A percentile compares a stretch with the other conserved stretches of the same genome.
phyloP scores from a whole-genome alignment of 2,113 vertebrate species.

The Lycaon pictus region DNA sequence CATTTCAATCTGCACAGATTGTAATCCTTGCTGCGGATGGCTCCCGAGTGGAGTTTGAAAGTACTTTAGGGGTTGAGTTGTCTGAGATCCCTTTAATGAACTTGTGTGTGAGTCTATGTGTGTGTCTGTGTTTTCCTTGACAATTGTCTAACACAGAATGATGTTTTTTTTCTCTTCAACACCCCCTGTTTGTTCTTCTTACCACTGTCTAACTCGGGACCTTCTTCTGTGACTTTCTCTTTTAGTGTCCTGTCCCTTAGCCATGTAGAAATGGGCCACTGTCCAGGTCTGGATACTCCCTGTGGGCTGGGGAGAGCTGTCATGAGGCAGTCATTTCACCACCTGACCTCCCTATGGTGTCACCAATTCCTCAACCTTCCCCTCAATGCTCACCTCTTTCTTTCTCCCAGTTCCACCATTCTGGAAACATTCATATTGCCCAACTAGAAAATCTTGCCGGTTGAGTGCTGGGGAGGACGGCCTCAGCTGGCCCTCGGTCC shows the following conservation, averaged over 20 bases:
- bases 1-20: constrained; percentile 50
- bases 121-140: background rate
- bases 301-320: background rate
- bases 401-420: background rate
- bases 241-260: background rate
- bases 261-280: background rate
- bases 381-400: background rate
- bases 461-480: background rate
- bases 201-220: background rate
- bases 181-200: background rate
- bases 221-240: background rate
- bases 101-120: too few relatives aligned
- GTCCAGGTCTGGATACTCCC: background rate
- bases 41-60: constrained; percentile 55
- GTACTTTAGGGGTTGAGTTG: background rate
- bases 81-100: constrained; percentile 29
- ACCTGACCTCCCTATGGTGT: background rate
- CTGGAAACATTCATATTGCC: background rate
- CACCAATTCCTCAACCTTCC: background rate
- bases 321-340: background rate
- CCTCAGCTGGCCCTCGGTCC: background rate
- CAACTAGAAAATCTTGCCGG: background rate
- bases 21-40: constrained; percentile 54
- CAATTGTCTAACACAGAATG: background rate
- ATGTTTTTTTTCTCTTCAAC: background rate